A percentile compares a stretch with the other conserved stretches of the same genome.
phyloP scores from a whole-genome alignment of 1,140 invertebrate species.

The Sinonovacula constricta region DNA sequence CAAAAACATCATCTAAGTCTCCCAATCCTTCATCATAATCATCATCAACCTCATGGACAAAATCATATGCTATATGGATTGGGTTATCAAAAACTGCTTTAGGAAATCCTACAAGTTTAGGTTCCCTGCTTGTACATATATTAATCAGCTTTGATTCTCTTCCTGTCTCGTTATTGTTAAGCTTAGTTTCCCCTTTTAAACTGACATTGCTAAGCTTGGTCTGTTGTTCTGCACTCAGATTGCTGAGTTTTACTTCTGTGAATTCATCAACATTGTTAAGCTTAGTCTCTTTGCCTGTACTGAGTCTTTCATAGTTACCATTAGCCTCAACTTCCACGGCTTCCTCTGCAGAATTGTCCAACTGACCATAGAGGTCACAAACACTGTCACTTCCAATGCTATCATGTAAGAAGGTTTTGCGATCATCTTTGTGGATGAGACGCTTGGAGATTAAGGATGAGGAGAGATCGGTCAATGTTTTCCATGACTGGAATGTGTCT shows the following conservation, averaged over 20 bases:
- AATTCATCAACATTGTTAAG: no score
- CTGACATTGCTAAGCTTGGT: no score
- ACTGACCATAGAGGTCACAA: no score
- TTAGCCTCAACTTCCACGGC: not conserved
- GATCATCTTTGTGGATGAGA: not conserved
- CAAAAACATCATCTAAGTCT: slow-evolving; percentile 48
- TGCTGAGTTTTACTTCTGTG: not conserved
- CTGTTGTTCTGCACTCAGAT: not conserved
- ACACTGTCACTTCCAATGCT: no score
- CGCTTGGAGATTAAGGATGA: not conserved
- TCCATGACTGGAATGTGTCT: slow-evolving; percentile 26
- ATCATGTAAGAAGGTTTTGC: no score
- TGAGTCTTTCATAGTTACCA: no score
- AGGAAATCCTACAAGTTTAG: slow-evolving; percentile 31
- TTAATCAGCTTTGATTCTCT: not conserved
- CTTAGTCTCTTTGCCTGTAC: no score
- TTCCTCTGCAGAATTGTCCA: no score
- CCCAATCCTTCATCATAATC: slow-evolving; percentile 43
- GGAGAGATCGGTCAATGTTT: slow-evolving; percentile 31
- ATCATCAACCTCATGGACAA: slow-evolving; percentile 40
- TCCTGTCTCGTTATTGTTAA: no score
- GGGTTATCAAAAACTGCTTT: not conserved
- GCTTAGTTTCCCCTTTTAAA: no score
- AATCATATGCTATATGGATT: not conserved
- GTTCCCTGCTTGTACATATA: not conserved